Base-by-base conservation (phyloP, 2,888 invertebrate species). In the Thera britannica region DNA sequence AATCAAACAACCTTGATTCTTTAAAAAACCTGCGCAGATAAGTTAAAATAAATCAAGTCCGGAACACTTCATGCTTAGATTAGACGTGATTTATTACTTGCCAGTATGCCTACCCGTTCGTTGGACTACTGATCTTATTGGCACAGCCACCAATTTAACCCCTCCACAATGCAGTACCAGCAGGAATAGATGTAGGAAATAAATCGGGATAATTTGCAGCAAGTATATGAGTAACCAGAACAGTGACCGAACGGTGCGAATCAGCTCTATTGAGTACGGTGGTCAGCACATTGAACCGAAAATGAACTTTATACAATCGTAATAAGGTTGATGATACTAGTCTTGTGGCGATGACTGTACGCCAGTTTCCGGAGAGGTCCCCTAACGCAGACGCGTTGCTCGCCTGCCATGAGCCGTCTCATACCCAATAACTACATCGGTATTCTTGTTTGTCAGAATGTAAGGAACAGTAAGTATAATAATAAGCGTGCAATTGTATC, bases 181-280 rank as follows among this genome's bases (percentile, higher is more conserved):
- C 44, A 65, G 66, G 36, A 70, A 64, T 55, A 64, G 60, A 62
- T 66, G 67, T 72, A 74, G 75, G 75, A 75, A 75, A 75, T 68
- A 74, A 72, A 70, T 72, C 65, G 70, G 69, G 68, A 75, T 75
- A 71, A 74, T 74, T 73, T 72, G 72, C 69, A 67, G 56, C 72
- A 68, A 72, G 72, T 72, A 74, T 75, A 74, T 79, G 82, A 83
- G 83, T 90, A 92, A 90, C 89, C 85, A 90, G 92, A 90, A 90
- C 92, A 92, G 91, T 92, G 92, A 92, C 92, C 92, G 91, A 84
- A 86, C 84, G 81, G 79, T 85, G 85, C 87, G 82, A 89, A 90
- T 90, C 90, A 88, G 85, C 86, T 88, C 86, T 88, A 90, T 89
- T 90, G 90, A 88, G 86, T 80, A 82, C 83, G 80, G 81, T 85